These are phyloP conservation scores for Tachina lurida DNA, from an alignment of 2,888 invertebrate species.

Conservation along the genomic window DNA sequence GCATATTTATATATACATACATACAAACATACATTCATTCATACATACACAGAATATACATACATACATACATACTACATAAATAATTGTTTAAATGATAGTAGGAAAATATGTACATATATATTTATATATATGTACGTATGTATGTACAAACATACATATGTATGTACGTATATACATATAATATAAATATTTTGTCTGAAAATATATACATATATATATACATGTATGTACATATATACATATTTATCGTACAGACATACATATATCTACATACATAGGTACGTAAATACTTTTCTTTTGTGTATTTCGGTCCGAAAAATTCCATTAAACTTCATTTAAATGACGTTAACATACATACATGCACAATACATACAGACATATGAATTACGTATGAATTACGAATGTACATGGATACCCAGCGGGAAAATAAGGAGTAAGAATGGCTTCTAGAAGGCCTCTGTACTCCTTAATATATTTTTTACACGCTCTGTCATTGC, in stretches of 20 bases:
- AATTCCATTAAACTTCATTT: constrained; percentile 36
- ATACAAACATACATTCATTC: neutral
- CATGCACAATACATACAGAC: neutral
- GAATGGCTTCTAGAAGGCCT: too few relatives aligned
- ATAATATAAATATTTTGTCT: neutral
- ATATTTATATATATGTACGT: neutral
- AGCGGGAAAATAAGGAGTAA: too few relatives aligned
- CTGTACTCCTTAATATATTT: too few relatives aligned
- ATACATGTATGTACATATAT: too few relatives aligned
- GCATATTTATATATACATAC: neutral
- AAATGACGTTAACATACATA: constrained; percentile 61
- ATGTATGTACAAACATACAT: too few relatives aligned
- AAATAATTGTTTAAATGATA: constrained; percentile 38
- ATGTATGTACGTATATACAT: too few relatives aligned
- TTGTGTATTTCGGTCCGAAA: constrained; percentile 21
- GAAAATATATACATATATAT: neutral
- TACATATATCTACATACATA: too few relatives aligned
- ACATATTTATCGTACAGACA: too few relatives aligned
- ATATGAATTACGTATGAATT: neutral
- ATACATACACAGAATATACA: neutral
- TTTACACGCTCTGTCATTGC: too few relatives aligned
- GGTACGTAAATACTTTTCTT: neutral
- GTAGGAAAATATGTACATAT: neutral
- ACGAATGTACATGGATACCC: too few relatives aligned
- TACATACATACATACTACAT: too few relatives aligned